Evolutionary conservation across 2,797 vertebrate species (phyloP), one percentile per base, ranked within the genome.

Genomic region (Capromys pilorides): DNA sequence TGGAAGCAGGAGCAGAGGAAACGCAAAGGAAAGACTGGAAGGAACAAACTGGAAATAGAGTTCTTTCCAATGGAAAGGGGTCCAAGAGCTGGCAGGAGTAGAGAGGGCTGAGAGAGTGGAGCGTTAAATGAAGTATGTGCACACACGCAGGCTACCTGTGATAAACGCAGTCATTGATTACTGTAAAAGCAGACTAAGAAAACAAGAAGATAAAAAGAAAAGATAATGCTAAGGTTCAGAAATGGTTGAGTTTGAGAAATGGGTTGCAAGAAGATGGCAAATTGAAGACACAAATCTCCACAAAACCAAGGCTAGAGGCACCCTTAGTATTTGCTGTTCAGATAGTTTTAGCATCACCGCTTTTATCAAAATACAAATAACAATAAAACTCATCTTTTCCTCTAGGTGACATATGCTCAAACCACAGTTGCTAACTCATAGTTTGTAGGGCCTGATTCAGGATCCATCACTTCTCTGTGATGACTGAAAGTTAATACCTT

Each of bases 321-420:
- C 6, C 31, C 14, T 78, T 4, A 71, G 16, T 71, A 89, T 33
- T 81, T 66, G 2, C 39, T 82, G 51, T 87, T 36, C 51, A 90
- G 66, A 61, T 67, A 75, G 10, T 11, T 61, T 67, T 64, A 79
- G 19, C 45, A 2, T 45, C 51, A 36, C 6, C 21, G 24, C 28
- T 59, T 86, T 81, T 81, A n/a, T 57, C 16, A 81, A 88, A 93
- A 91, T 41, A 33, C 5, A 80, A 57, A 6, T 39, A 13, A 39
- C 28, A 78, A 69, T 59, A 36, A 11, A 11, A 78, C 31, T 1
- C 39, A 80, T 45, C 45, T n/a, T 86, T 95, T 90, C 93, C 11
- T n/a, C 7, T 22, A 39, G 33, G 19, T 33, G 13, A 16, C 22
- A 14, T 54, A 2, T 61, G 41, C 31, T 49, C 7, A 61, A 22